phyloP scores from a whole-genome alignment of 2,113 vertebrate genomes.

The Mustela lutreola region DNA sequence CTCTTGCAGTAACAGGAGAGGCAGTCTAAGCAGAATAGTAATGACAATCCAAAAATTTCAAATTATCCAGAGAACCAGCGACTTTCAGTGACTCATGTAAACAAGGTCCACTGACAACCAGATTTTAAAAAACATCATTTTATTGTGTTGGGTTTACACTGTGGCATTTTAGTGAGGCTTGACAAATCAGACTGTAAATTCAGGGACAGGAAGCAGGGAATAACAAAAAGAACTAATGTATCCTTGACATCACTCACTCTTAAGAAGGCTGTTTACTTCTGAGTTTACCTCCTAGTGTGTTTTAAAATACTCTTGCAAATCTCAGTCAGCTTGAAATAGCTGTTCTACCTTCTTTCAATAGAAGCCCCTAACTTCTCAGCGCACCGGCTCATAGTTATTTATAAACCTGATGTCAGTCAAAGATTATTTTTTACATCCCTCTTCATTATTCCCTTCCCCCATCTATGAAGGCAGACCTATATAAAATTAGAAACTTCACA shows the following conservation, averaged over 20 bases:
- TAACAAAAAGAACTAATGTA: slow-evolving; percentile 67
- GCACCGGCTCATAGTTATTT: slow-evolving; percentile 77
- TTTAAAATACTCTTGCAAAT: slow-evolving; percentile 76
- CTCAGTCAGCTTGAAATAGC: slow-evolving; percentile 70
- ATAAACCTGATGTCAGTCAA: slow-evolving; percentile 77
- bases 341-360: slow-evolving; percentile 70
- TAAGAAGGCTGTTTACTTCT: slow-evolving; percentile 72
- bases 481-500: slow-evolving; percentile 76
- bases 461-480: slow-evolving; percentile 37
- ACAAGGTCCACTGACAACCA: neutral
- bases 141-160: slow-evolving; percentile 34
- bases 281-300: slow-evolving; percentile 70
- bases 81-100: slow-evolving; percentile 21
- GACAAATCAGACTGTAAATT: slow-evolving; percentile 60
- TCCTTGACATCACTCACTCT: slow-evolving; percentile 65
- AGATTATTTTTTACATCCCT: slow-evolving; percentile 66
- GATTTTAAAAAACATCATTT: slow-evolving; percentile 48
- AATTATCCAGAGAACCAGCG: slow-evolving; percentile 55
- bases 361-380: slow-evolving; percentile 50
- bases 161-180: slow-evolving; percentile 62
- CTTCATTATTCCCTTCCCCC: neutral
- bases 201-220: slow-evolving; percentile 64
- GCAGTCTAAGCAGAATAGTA: slow-evolving; percentile 68
- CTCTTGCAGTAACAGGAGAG: slow-evolving; percentile 73
- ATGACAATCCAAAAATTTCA: slow-evolving; percentile 63